Percentiles rank a stretch among this genome's conserved stretches.
phyloP scores from a whole-genome alignment of 1,140 invertebrate species.

The Sinella curviseta region DNA sequence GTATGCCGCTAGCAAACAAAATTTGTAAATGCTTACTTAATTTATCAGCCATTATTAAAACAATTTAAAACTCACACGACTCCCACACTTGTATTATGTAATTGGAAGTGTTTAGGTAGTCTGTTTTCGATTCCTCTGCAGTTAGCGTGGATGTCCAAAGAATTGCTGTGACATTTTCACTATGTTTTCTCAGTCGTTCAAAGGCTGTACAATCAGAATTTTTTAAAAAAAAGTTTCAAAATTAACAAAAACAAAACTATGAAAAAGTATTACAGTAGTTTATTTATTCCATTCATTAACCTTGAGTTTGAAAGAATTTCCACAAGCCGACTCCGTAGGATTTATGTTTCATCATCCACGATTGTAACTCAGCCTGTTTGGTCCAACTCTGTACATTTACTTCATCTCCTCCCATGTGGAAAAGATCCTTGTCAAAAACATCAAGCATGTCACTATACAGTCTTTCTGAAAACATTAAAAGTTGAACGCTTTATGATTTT shows the following conservation, averaged over 20 bases:
- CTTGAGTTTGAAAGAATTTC: constrained; percentile 49
- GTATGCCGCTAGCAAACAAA: too few relatives aligned
- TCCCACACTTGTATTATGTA: constrained; percentile 21
- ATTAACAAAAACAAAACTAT: not conserved
- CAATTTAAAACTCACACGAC: constrained; percentile 58
- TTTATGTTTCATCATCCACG: not conserved
- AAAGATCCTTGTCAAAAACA: constrained; percentile 48
- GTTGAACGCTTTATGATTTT: not conserved
- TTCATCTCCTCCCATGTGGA: constrained; percentile 54
- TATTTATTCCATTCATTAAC: constrained; percentile 22
- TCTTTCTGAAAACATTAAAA: constrained; percentile 31
- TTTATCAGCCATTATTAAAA: constrained; percentile 78
- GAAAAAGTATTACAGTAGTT: not conserved
- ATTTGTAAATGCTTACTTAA: too few relatives aligned
- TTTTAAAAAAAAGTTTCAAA: not conserved
- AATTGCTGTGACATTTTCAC: constrained; percentile 41
- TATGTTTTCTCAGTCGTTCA: constrained; percentile 21
- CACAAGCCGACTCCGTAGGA: constrained; percentile 17
- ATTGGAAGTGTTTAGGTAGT: constrained; percentile 38
- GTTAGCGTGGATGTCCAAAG: constrained; percentile 50
- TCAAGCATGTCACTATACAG: constrained; percentile 46
- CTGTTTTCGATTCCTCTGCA: constrained; percentile 32
- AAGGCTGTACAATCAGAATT: constrained; percentile 44
- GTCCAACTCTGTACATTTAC: constrained; percentile 51
- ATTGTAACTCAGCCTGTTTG: not conserved